phyloP scores from a whole-genome alignment of 1,140 invertebrate genomes.

The Patella vulgata region DNA sequence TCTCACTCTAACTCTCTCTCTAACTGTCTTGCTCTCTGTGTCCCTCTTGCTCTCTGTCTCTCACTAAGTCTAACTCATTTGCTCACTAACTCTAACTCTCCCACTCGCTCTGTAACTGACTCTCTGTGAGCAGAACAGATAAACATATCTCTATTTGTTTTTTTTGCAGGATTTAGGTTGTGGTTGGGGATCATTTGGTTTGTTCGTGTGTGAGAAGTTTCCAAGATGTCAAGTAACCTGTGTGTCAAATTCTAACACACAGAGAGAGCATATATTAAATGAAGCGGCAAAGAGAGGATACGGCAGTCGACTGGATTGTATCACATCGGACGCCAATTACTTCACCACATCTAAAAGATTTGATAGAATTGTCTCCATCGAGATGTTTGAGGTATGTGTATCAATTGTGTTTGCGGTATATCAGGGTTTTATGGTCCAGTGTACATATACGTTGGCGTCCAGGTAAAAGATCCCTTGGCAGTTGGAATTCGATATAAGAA shows the following conservation, averaged over 20 bases:
- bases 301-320: constrained; percentile 41
- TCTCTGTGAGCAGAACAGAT: too few species aligned
- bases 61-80: too few species aligned
- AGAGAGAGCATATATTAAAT: constrained; percentile 41
- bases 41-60: too few species aligned
- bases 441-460: too few species aligned
- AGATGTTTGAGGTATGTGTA: constrained; percentile 58
- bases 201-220: constrained; percentile 52
- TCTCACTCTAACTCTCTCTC: not conserved
- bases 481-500: too few species aligned
- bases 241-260: constrained; percentile 58
- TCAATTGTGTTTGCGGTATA: not conserved
- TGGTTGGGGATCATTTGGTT: constrained; percentile 56
- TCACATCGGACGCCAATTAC: constrained; percentile 52
- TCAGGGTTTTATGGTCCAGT: too few species aligned
- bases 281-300: constrained; percentile 37
- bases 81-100: too few species aligned
- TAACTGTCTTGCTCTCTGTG: too few species aligned
- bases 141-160: too few species aligned
- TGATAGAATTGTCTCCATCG: constrained; percentile 57
- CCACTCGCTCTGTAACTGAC: too few species aligned
- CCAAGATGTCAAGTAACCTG: constrained; percentile 55
- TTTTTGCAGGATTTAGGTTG: constrained; percentile 53
- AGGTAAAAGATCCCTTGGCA: too few species aligned
- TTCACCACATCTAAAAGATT: constrained; percentile 47